Conservation (phyloP, 2,113 vertebrate species). For the Sebastes schlegelii region DNA sequence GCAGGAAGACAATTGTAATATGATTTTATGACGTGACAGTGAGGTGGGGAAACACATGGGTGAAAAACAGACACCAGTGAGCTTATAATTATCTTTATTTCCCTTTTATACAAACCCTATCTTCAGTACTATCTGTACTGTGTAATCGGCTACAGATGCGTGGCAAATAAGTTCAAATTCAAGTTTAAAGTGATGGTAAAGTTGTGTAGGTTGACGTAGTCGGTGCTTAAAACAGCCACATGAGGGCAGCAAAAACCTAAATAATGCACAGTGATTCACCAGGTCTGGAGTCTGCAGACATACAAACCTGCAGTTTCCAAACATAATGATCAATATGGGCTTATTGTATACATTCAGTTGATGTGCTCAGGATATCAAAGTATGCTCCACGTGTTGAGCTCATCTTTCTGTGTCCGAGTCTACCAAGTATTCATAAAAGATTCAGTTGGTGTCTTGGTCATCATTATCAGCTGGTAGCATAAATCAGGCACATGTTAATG, state of each 20-base stretch:
- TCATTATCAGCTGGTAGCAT: slow-evolving; percentile 29
- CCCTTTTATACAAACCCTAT: not conserved
- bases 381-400: not conserved
- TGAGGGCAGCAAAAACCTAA: slow-evolving; percentile 62
- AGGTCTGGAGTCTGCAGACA: not conserved
- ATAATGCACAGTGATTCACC: not conserved
- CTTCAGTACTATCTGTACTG: not conserved
- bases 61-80: not conserved
- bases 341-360: not conserved
- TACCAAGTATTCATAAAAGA: slow-evolving; percentile 59
- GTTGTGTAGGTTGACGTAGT: not conserved
- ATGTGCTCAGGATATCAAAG: not conserved
- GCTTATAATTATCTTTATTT: not conserved
- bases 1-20: not conserved
- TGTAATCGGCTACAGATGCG: not conserved
- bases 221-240: slow-evolving; percentile 36
- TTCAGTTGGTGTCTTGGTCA: slow-evolving; percentile 47
- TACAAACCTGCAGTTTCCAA: not conserved
- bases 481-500: slow-evolving; percentile 41
- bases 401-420: slow-evolving; percentile 11
- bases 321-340: not conserved
- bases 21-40: too few species aligned
- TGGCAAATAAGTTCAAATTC: not conserved
- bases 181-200: not conserved
- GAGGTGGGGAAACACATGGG: too few species aligned